A percentile compares a stretch with the other conserved stretches of the same genome.
Evolutionary conservation across 2,113 vertebrate genomes (phyloP).

Genomic region (Rhagologus leucostigma): DNA sequence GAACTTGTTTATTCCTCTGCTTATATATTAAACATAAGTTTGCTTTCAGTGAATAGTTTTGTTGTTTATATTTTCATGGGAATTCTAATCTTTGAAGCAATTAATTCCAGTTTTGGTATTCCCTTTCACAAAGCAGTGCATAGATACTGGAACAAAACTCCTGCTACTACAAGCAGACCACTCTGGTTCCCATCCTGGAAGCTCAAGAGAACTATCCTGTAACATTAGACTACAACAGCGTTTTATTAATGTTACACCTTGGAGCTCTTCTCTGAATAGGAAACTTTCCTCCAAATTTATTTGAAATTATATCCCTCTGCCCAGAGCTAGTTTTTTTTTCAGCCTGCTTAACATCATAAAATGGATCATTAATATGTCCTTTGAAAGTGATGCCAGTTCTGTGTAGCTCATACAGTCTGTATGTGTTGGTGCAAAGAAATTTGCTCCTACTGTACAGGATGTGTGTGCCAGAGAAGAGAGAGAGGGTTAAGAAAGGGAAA

Average conservation of each 20-base stretch:
- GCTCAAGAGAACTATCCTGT: conserved; percentile 1
- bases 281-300: not conserved
- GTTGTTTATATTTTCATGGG: conserved; percentile 31
- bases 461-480: not conserved
- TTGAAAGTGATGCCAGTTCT: not conserved
- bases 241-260: conserved; percentile 32
- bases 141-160: not conserved
- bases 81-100: conserved; percentile 38
- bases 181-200: not conserved
- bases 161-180: not conserved
- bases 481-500: conserved; percentile 30
- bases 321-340: not conserved
- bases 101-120: conserved; percentile 15
- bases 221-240: not conserved
- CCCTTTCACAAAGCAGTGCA: not conserved
- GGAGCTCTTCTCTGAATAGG: conserved; percentile 8
- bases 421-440: not conserved
- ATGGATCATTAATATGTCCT: conserved; percentile 18
- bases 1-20: conserved; percentile 23
- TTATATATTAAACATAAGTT: conserved; percentile 53
- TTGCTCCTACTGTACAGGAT: not conserved
- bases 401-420: not conserved
- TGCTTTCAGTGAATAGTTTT: conserved; percentile 24
- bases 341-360: conserved; percentile 13
- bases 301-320: not conserved